Percentiles rank a stretch among this genome's conserved stretches.
These are phyloP conservation scores for Hydra vulgaris DNA, from an alignment of 30 jellyfish, hydroid and myxozoan genomes.

Conservation along the genomic window DNA sequence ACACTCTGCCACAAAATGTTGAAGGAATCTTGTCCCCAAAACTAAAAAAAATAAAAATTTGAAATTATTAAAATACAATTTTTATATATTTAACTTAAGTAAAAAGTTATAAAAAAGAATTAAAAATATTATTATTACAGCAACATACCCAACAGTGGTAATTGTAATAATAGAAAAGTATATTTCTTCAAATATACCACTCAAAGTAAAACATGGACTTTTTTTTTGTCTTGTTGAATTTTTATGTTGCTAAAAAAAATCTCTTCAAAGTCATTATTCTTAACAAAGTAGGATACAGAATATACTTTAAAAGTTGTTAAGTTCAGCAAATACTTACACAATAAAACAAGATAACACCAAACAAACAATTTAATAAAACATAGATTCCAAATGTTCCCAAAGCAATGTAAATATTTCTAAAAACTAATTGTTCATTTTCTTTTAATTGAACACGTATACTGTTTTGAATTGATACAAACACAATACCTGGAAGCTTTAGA, in stretches of 20 bases:
- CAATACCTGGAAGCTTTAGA: background rate
- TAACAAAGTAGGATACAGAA: too few relatives aligned
- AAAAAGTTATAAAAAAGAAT: too few relatives aligned
- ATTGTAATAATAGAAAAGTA: background rate
- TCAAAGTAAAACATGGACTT: background rate
- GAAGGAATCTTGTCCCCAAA: background rate
- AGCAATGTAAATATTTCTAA: background rate
- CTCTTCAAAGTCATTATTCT: too few relatives aligned
- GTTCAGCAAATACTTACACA: background rate
- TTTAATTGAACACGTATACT: too few relatives aligned
- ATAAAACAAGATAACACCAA: background rate
- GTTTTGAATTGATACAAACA: background rate
- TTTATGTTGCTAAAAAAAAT: background rate
- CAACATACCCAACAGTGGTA: conserved; percentile 9
- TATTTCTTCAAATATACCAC: background rate
- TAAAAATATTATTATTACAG: background rate
- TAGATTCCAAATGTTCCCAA: background rate
- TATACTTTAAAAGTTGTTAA: too few relatives aligned
- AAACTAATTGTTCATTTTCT: background rate
- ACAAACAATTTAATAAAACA: background rate
- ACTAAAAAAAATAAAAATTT: too few relatives aligned
- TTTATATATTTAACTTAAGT: too few relatives aligned
- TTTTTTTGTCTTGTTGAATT: background rate
- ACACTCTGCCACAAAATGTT: background rate
- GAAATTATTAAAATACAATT: too few relatives aligned